These are phyloP conservation scores for Drosophila monieri DNA, from an alignment of 2,888 invertebrate species.

Conservation along the genomic window DNA sequence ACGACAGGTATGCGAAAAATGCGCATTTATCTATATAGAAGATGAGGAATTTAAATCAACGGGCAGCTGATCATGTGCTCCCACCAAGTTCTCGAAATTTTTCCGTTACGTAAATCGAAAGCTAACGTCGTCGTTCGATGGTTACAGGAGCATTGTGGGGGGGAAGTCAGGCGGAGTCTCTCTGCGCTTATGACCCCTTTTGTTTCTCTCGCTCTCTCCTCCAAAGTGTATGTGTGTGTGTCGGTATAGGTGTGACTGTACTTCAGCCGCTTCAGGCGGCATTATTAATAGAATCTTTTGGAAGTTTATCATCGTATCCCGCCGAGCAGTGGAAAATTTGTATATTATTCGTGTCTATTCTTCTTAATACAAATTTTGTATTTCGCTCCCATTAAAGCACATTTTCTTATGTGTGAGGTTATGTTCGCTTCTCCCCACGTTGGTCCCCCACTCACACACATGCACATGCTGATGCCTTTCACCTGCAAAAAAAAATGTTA, in stretches of 20 bases:
- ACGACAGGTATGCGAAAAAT: slow-evolving; percentile 88
- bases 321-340: slow-evolving; percentile 22
- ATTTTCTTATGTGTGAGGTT: slow-evolving; percentile 72
- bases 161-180: slow-evolving; percentile 58
- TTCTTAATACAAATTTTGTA: slow-evolving; percentile 17
- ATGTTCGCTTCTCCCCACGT: slow-evolving; percentile 52
- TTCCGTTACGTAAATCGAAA: slow-evolving; percentile 77
- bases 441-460: slow-evolving; percentile 39
- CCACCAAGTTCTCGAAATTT: slow-evolving; percentile 50
- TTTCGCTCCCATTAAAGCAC: slow-evolving; percentile 53
- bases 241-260: slow-evolving; percentile 76
- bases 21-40: slow-evolving; percentile 2
- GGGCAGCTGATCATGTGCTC: slow-evolving; percentile 66
- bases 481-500: slow-evolving; percentile 62
- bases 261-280: slow-evolving; percentile 46
- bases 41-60: slow-evolving; percentile 21
- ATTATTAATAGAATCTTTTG: slow-evolving; percentile 62
- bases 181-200: slow-evolving; percentile 59
- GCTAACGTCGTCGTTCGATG: slow-evolving; percentile 71
- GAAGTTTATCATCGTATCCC: slow-evolving; percentile 18
- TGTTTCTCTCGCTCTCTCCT: slow-evolving; percentile 57
- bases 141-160: slow-evolving; percentile 50
- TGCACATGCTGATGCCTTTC: slow-evolving; percentile 50
- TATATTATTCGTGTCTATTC: background rate
- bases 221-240: background rate